These are phyloP conservation scores for Candoia aspera DNA, from an alignment of 2,113 vertebrate species.

Conservation along the genomic window DNA sequence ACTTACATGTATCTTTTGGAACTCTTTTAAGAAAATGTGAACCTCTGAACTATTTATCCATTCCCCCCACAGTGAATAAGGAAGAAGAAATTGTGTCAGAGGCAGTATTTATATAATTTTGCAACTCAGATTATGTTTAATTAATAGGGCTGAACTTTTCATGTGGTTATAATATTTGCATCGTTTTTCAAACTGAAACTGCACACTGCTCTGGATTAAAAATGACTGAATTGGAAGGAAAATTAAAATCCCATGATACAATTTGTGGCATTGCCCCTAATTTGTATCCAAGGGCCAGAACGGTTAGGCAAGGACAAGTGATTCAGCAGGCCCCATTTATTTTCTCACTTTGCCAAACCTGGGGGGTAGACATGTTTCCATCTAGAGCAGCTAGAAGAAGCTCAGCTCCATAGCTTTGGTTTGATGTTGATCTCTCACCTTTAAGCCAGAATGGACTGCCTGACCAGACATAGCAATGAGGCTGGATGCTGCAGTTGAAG, in stretches of 20 bases:
- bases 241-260: conserved; percentile 22
- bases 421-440: too few species aligned
- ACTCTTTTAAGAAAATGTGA: conserved; percentile 20
- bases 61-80: conserved; percentile 47
- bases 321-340: too few species aligned
- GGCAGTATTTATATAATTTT: conserved; percentile 44
- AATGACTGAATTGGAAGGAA: conserved; percentile 19
- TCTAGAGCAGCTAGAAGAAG: too few species aligned
- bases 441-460: too few species aligned
- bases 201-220: not conserved
- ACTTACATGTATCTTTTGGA: conserved; percentile 48
- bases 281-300: too few species aligned
- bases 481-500: too few species aligned
- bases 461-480: too few species aligned
- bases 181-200: conserved; percentile 57
- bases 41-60: conserved; percentile 39
- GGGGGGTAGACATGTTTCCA: too few species aligned
- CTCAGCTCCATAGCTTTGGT: too few species aligned
- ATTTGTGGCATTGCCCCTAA: not conserved
- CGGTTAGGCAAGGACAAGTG: too few species aligned
- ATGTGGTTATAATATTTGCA: conserved; percentile 61
- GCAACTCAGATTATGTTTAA: conserved; percentile 64
- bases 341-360: too few species aligned
- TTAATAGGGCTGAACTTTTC: conserved; percentile 60
- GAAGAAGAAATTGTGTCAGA: conserved; percentile 49